These are phyloP conservation scores for Corythoichthys haematopterus DNA, from an alignment of 2,113 vertebrate species.

Conservation along the genomic window DNA sequence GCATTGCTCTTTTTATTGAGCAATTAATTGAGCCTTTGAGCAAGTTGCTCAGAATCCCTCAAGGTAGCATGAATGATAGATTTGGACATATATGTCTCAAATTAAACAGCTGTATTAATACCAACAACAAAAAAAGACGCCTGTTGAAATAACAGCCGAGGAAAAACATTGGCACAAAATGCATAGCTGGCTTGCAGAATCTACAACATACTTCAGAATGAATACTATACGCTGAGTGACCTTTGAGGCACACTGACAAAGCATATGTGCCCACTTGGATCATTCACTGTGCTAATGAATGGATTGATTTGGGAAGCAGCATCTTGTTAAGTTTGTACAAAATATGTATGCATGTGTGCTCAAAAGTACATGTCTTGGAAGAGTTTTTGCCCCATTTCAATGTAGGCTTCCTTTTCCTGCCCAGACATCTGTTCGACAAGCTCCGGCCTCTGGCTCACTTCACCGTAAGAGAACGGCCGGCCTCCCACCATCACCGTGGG, in stretches of 20 bases:
- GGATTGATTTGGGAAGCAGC: constrained; percentile 29
- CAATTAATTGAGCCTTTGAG: neutral
- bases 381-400: constrained; percentile 90
- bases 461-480: constrained; percentile 78
- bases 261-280: neutral
- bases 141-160: neutral
- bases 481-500: constrained; percentile 86
- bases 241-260: constrained; percentile 28
- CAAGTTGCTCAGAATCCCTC: neutral
- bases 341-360: constrained; percentile 19
- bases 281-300: neutral
- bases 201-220: constrained; percentile 24
- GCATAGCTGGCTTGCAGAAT: constrained; percentile 8
- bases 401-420: constrained; percentile 94
- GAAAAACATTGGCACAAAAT: constrained; percentile 22
- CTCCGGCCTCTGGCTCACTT: constrained; percentile 91
- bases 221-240: constrained; percentile 28
- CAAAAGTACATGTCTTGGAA: constrained; percentile 95
- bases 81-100: neutral
- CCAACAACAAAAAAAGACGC: neutral
- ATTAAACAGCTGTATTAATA: constrained; percentile 2
- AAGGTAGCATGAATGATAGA: neutral
- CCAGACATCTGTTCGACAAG: constrained; percentile 92
- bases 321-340: neutral
- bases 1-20: neutral